Evolutionary conservation across 2,888 invertebrate species (phyloP), one percentile per base, ranked within the genome.

Genomic region (Philereme transversata): DNA sequence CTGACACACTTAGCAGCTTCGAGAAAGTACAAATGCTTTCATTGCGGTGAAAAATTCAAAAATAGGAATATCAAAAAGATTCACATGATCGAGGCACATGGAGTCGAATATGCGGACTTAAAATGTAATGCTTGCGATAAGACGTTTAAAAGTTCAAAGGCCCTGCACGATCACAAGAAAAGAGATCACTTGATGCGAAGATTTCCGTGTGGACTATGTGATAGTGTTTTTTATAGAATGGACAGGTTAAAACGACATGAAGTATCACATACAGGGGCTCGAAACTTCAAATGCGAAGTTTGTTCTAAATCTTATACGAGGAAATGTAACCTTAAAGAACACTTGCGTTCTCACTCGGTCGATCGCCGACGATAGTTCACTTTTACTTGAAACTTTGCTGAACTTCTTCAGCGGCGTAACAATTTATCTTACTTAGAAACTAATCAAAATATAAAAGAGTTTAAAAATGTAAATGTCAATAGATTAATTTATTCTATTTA

Each of bases 181-280:
- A 57, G 44, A 41, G 62, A 64, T 7, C 69, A 69, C 33, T 22
- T 57, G 41, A 62, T 62, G 36, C 47, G 57, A 10, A 46, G 48
- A 0, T 81, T 82, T n/a, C 80, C 78, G 51, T 90, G 89, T 52
- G 60, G 74, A 0, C 60, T 73, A 2, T 89, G 89, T 51, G 79
- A 82, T 1, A 82, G 81, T 67, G 76, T 71, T 8, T 89, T 87
- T 50, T 84, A 78, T 10, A 48, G 51, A 6, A 4, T 22, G 5
- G 51, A 51, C 6, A 9, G 51, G 4, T 22, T 62, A 9, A 58
- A 47, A n/a, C 44, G 47, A 0, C 60, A 67, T 51, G 43, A 45
- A 43, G 6, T 55, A 45, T 48, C 38, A 45, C 68, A 69, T 10
- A 46, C 64, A 6, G 63, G 63, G 1, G 7, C 53, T 8, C 38